A percentile compares a stretch with the other conserved stretches of the same genome.
Evolutionary conservation across 2,888 invertebrate species (phyloP).

Genomic region (Acheta domesticus): DNA sequence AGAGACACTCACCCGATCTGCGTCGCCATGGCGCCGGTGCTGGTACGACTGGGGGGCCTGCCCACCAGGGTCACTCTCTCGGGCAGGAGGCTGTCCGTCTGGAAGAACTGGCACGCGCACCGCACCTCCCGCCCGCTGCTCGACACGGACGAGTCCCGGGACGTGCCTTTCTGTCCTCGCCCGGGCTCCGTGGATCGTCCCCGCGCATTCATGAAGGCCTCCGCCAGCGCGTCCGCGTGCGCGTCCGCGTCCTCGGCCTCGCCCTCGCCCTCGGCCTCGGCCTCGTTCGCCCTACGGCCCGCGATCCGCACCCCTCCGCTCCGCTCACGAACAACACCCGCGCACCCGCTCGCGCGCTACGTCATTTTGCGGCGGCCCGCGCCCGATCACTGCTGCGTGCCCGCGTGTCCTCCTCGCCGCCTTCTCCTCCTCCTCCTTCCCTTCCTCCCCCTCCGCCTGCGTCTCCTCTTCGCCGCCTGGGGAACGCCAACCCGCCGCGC

Average conservation of each 20-base stretch:
- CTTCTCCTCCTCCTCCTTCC: background rate
- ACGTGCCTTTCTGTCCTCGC: slow-evolving; percentile 40
- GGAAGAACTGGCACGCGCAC: slow-evolving; percentile 81
- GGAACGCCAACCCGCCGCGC: slow-evolving; percentile 6
- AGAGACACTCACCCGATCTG: background rate
- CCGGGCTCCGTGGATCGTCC: slow-evolving; percentile 30
- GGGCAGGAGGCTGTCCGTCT: slow-evolving; percentile 74
- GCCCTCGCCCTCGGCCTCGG: slow-evolving; percentile 81
- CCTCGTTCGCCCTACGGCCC: slow-evolving; percentile 81
- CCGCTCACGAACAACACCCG: slow-evolving; percentile 54
- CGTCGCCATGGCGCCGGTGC: slow-evolving; percentile 22
- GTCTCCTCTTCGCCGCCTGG: background rate
- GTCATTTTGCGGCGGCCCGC: slow-evolving; percentile 23
- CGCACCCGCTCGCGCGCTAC: background rate
- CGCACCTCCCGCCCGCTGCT: slow-evolving; percentile 67
- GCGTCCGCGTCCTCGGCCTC: slow-evolving; percentile 71
- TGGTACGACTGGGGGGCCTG: slow-evolving; percentile 35
- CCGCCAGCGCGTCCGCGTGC: slow-evolving; percentile 36
- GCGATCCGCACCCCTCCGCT: slow-evolving; percentile 57
- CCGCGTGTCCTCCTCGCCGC: background rate
- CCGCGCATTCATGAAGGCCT: slow-evolving; percentile 27
- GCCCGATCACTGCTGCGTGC: background rate
- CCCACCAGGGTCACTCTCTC: slow-evolving; percentile 64
- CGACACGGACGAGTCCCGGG: slow-evolving; percentile 62
- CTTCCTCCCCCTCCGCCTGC: too few species aligned